A percentile compares a stretch with the other conserved stretches of the same genome.
Evolutionary conservation across 2,888 invertebrate genomes (phyloP).

Genomic region (Xestia ashworthii): DNA sequence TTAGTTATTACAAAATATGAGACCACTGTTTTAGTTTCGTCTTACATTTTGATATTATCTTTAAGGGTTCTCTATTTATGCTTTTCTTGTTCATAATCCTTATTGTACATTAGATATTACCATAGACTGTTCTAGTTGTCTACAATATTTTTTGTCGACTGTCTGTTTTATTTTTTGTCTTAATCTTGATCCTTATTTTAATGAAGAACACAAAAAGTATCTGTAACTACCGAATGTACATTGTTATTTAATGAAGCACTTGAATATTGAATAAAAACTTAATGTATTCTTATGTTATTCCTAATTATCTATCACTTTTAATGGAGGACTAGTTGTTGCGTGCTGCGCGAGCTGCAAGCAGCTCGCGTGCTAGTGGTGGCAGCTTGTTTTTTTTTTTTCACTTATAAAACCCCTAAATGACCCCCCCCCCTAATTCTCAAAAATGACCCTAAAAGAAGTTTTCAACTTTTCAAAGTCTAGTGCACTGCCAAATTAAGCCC

Average conservation of each 20-base stretch:
- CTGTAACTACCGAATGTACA: conserved; percentile 15
- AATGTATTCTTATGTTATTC: conserved; percentile 20
- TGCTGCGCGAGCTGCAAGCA: no score
- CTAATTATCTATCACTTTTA: conserved; percentile 8
- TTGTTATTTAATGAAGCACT: conserved; percentile 37
- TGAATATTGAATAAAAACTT: conserved; percentile 31
- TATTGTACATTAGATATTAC: neutral
- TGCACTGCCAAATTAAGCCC: no score
- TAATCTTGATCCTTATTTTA: conserved; percentile 38
- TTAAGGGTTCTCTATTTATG: neutral
- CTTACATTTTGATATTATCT: neutral
- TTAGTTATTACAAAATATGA: conserved; percentile 17
- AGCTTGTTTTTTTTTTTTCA: no score
- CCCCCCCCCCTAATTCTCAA: no score
- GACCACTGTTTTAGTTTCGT: neutral
- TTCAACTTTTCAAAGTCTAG: no score
- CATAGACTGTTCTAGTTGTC: conserved; percentile 6
- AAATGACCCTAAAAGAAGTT: no score
- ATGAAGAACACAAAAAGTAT: conserved; percentile 38
- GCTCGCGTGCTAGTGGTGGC: no score
- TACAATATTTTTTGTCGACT: conserved; percentile 14
- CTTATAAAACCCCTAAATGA: no score
- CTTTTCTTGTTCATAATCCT: neutral
- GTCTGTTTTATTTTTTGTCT: conserved; percentile 37
- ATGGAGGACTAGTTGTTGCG: no score